phyloP scores from a whole-genome alignment of 2,113 vertebrate genomes.

The Gasterosteus nipponicus region DNA sequence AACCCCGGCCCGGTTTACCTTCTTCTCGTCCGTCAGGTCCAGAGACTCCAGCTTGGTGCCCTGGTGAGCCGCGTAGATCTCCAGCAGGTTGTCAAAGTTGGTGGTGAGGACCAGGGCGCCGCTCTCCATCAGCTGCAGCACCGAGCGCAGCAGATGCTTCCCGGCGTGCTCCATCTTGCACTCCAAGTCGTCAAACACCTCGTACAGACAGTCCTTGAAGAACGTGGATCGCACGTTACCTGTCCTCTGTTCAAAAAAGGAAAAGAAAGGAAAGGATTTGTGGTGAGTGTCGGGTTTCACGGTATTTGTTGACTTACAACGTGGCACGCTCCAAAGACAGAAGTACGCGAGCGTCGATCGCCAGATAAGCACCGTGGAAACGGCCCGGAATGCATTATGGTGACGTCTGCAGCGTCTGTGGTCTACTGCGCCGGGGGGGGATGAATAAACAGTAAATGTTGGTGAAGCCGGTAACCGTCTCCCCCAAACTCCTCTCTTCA shows the following conservation, averaged over 20 bases:
- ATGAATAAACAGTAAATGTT: background rate
- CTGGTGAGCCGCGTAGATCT: conserved; percentile 93
- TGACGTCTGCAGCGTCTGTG: background rate
- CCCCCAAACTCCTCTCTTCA: background rate
- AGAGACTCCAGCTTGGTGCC: conserved; percentile 93
- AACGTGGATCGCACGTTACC: conserved; percentile 94
- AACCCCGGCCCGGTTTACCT: conserved; percentile 76
- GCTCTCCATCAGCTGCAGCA: conserved; percentile 93
- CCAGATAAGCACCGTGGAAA: background rate
- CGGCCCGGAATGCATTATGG: background rate
- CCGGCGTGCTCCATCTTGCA: conserved; percentile 96
- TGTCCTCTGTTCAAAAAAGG: conserved; percentile 82
- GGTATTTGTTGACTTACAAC: background rate
- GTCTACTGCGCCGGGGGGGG: background rate
- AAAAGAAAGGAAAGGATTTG: too few relatives aligned
- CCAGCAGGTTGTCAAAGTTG: conserved; percentile 95
- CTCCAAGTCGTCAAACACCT: conserved; percentile 95
- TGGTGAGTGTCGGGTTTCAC: background rate
- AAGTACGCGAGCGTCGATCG: background rate
- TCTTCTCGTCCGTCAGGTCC: conserved; percentile 95
- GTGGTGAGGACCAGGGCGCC: conserved; percentile 94
- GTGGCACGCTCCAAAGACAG: background rate
- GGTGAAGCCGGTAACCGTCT: background rate
- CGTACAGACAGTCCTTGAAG: conserved; percentile 97
- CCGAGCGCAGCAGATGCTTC: conserved; percentile 91